Evolutionary conservation across 2,113 vertebrate genomes (phyloP).

Genomic region (Sebastes schlegelii): DNA sequence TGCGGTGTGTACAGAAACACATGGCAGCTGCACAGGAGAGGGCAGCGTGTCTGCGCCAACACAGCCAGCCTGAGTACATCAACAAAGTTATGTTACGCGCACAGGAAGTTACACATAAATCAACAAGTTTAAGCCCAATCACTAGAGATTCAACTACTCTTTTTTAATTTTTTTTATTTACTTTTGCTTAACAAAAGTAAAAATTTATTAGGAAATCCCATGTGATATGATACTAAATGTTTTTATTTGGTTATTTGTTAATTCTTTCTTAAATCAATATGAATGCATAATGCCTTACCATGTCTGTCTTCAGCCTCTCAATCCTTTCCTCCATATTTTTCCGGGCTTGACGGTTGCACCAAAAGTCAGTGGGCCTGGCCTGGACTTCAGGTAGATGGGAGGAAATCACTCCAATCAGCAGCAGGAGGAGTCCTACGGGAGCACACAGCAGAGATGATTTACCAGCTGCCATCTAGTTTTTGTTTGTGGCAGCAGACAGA

Average conservation of each 20-base stretch:
- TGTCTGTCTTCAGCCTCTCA: conserved; percentile 1
- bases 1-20: conserved; percentile 2
- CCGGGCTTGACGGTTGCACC: conserved; percentile 47
- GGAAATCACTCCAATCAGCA: conserved; percentile 68
- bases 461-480: conserved; percentile 16
- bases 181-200: neutral
- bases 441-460: conserved; percentile 5
- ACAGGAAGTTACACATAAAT: neutral
- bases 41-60: conserved; percentile 41
- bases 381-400: conserved; percentile 14
- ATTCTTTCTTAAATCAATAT: neutral
- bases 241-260: neutral
- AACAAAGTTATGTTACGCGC: neutral
- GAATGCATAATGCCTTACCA: conserved; percentile 54
- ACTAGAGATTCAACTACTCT: neutral
- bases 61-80: conserved; percentile 51
- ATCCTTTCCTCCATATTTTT: neutral
- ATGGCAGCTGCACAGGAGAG: conserved; percentile 59
- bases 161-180: too few species aligned
- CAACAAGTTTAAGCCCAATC: neutral
- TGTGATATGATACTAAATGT: too few species aligned
- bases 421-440: conserved; percentile 65
- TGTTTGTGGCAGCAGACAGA: neutral
- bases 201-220: neutral
- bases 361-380: conserved; percentile 51